Base-by-base conservation (phyloP, 2,113 vertebrate species). In the Ifrita kowaldi region DNA sequence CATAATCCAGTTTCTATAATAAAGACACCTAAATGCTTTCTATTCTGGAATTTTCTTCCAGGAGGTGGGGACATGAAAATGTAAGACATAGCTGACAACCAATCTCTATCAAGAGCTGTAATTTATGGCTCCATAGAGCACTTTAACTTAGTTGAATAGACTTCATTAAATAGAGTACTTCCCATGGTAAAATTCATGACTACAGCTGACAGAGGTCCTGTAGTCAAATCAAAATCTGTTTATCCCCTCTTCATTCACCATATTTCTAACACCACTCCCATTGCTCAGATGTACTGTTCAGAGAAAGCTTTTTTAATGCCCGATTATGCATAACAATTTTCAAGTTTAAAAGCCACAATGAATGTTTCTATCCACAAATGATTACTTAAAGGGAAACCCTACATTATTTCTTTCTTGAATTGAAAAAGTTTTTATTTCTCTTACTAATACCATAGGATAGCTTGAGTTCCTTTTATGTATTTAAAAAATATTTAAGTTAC, bases 401-500 rank as follows among this genome's bases (percentile, higher is more conserved):
- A 59, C 14, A 6, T 39, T 63, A 13, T n/a, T 62, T 74, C 35
- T 42, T 79, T 21, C 30, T 41, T 67, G 15, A 60, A 56, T 2
- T 53, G 13, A 69, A 56, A 74, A 68, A 26, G 4, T 2, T 7
- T 26, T 49, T n/a, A 19, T 37, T 55, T 35, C 75, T 24, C 27
- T 13, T 39, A 80, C 20, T 57, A 69, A 30, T 10, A 73, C 7
- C 6, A 24, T 7, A 65, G 28, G 16, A 79, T 8, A 73, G 23
- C 13, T 46, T 35, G 10, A 63, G 16, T 26, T 50, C 18, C 28
- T 52, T 81, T 14, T 5, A 39, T 7, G 9, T 28, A 35, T 46
- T 70, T 76, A 19, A 35, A 64, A 52, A 90, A 71, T 20, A 73
- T 9, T 65, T 30, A 73, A 95, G 78, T 91, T 97, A 98, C 98